A percentile compares a stretch with the other conserved stretches of the same genome.
These are phyloP conservation scores for Bubo blakistoni DNA, from an alignment of 2,113 vertebrate genomes.

Conservation along the genomic window DNA sequence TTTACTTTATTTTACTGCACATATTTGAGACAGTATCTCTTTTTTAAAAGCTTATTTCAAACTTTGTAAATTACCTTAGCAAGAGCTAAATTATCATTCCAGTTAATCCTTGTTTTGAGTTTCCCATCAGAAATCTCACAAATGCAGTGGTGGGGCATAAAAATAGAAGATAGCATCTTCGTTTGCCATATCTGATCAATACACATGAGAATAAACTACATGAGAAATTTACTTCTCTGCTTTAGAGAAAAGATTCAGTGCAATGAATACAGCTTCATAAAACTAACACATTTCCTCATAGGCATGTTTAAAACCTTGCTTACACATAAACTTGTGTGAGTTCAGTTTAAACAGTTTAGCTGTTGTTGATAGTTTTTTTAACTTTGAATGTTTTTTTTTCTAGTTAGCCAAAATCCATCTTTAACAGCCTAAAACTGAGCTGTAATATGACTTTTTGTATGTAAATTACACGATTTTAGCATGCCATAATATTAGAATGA, in stretches of 20 bases:
- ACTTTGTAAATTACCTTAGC: not conserved
- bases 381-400: not conserved
- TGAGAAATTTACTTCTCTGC: not conserved
- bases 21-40: not conserved
- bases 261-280: not conserved
- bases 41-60: not conserved
- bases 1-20: not conserved
- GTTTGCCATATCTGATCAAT: not conserved
- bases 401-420: not conserved
- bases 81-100: not conserved
- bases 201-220: not conserved
- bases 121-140: not conserved
- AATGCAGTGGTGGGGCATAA: not conserved
- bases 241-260: not conserved
- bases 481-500: not conserved
- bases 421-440: not conserved
- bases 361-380: not conserved
- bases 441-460: not conserved
- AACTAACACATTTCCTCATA: not conserved
- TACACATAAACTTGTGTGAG: not conserved
- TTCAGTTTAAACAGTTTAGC: not conserved
- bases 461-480: not conserved
- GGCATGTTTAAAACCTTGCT: not conserved
- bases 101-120: not conserved
- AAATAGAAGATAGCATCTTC: not conserved